Evolutionary conservation across 2,797 vertebrate genomes (phyloP), one percentile per base, ranked within the genome.

Genomic region (Lacerta bilineata): DNA sequence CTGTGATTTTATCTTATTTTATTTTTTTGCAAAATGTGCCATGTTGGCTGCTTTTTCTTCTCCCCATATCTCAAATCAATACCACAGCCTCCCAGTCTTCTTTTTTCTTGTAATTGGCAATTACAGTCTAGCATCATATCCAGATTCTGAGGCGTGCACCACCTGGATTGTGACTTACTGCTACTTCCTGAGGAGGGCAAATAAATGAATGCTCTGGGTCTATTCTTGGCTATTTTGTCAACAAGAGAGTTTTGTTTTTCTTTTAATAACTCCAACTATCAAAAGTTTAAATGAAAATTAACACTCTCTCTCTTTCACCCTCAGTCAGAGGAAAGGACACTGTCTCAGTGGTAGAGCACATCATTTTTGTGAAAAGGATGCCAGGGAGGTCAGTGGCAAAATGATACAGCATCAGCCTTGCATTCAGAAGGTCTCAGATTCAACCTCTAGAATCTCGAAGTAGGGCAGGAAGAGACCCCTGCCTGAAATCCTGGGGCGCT

Each of bases 1-100:
- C 80, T 72, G 77, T 15, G 84, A 92, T 92, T 64, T 18, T 64
- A 64, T 64, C 17, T 55, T 55, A 15, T 55, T 55, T 55, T 64
- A 64, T 64, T 18, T 88, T 33, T 88, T 94, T 94, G 88, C 86
- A 92, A 90, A 94, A 93, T 85, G 81, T 90, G 87, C 83, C 88
- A 1, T 93, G 90, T 93, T 95, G 88, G 80, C 71, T 95, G 86
- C 91, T 89, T 92, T 84, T 84, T 39, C n/a, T 91, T 87, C 90
- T 71, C 66, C 92, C 90, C 92, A 92, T 90, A 91, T 90, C 76
- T 93, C 93, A 92, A 94, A 93, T 95, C 95, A 88, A 89, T 93
- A 94, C 59, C 89, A 72, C 87, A 94, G 92, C 86, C 87, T 92
- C 90, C 85, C 83, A 1, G 0, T 59, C 89, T 87, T 93, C 59